phyloP scores from a whole-genome alignment of 2,888 invertebrate genomes.

The Dusona sp. region DNA sequence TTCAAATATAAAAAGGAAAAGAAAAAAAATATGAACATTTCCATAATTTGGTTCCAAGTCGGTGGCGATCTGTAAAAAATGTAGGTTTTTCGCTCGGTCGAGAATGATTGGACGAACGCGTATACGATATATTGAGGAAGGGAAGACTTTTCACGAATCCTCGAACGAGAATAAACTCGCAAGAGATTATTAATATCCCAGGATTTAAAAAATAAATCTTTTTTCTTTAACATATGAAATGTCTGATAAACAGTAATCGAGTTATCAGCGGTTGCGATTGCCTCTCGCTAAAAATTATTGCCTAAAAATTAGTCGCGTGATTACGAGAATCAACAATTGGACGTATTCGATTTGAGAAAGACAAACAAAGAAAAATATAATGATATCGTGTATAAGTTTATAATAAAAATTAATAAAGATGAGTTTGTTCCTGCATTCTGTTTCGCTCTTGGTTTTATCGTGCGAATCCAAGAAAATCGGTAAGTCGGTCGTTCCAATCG shows the following conservation, averaged over 20 bases:
- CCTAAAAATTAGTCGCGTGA: constrained; percentile 1
- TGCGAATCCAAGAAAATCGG: constrained; percentile 90
- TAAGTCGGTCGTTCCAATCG: constrained; percentile 90
- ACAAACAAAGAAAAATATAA: not conserved
- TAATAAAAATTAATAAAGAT: constrained; percentile 12
- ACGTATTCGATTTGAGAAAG: constrained; percentile 2
- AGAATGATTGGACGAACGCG: constrained; percentile 36
- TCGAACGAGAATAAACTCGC: not conserved
- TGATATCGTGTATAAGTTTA: not conserved
- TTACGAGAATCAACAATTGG: constrained; percentile 5
- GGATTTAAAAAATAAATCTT: not conserved
- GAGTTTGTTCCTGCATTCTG: not conserved
- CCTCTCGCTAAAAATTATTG: not conserved
- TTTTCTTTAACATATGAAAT: not conserved
- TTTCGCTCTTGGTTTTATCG: constrained; percentile 81
- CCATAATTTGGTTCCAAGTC: not conserved
- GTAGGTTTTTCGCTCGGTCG: not conserved
- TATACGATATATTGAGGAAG: constrained; percentile 6
- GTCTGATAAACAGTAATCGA: not conserved
- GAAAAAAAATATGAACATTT: not conserved
- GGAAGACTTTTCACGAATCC: constrained; percentile 51
- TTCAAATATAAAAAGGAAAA: not conserved
- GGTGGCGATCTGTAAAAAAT: not conserved
- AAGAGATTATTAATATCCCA: not conserved
- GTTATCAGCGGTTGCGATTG: not conserved